Conservation (phyloP, 2,888 invertebrate genomes). For the Bombyx huttoni region DNA sequence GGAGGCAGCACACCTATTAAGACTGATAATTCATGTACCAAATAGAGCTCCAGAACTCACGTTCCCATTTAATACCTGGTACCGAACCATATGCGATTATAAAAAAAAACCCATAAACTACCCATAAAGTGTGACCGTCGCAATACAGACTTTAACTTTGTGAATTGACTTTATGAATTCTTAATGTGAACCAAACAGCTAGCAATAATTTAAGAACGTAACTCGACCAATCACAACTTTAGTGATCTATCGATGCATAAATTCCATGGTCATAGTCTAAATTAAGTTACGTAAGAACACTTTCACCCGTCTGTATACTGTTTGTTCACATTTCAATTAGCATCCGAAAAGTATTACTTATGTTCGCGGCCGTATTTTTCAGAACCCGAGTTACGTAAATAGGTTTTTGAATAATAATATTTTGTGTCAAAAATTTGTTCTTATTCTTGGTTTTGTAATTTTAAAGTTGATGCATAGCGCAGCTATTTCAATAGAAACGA, state of each 20-base stretch:
- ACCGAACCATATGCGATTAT: too few species aligned
- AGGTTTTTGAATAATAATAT: constrained; percentile 1
- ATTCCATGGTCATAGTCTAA: constrained; percentile 10
- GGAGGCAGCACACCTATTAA: too few species aligned
- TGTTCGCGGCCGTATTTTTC: constrained; percentile 4
- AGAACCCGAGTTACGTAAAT: constrained; percentile 1
- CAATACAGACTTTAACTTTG: too few species aligned
- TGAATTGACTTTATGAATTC: too few species aligned
- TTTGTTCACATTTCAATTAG: constrained; percentile 53
- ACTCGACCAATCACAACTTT: neutral
- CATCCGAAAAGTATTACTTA: constrained; percentile 37
- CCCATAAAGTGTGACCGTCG: too few species aligned
- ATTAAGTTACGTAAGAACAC: constrained; percentile 39
- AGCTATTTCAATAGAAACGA: too few species aligned
- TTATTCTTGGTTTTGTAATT: neutral
- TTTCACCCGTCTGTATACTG: constrained; percentile 44
- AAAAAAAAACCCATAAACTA: too few species aligned
- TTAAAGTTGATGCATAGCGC: neutral
- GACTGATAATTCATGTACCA: too few species aligned
- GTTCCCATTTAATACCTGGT: too few species aligned
- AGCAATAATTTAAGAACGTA: too few species aligned
- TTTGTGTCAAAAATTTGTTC: neutral
- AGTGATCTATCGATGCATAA: neutral
- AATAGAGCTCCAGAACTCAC: too few species aligned
- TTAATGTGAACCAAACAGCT: too few species aligned